Evolutionary conservation across 1,140 invertebrate genomes (phyloP).

Genomic region (Steinernema khuongi): DNA sequence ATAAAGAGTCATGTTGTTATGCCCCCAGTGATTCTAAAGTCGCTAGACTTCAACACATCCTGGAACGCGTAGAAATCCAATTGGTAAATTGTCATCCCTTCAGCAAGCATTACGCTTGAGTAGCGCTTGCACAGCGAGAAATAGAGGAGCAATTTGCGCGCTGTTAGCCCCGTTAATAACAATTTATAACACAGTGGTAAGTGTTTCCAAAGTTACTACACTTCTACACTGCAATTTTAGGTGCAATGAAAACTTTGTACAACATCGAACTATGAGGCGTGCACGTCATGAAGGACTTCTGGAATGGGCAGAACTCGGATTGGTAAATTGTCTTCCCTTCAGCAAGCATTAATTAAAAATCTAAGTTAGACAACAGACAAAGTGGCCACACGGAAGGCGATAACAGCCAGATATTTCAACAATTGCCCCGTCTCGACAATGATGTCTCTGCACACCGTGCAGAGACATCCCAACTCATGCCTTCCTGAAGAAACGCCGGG

Average conservation of each 20-base stretch:
- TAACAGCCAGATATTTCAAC: conserved; percentile 96
- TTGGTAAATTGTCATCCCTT: no score
- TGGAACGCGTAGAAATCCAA: no score
- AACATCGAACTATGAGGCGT: conserved; percentile 90
- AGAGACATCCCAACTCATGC: conserved; percentile 91
- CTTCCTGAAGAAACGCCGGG: conserved; percentile 89
- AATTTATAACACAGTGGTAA: conserved; percentile 55
- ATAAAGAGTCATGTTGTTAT: no score
- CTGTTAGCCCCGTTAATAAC: no score
- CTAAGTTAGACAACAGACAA: conserved; percentile 68
- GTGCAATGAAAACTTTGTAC: conserved; percentile 99
- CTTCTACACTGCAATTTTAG: conserved; percentile 62
- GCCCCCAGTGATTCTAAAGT: no score
- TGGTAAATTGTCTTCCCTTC: conserved; percentile 62
- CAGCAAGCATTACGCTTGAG: no score
- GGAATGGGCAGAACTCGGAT: conserved; percentile 92
- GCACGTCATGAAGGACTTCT: conserved; percentile 89
- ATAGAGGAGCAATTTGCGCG: no score
- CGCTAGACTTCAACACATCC: no score
- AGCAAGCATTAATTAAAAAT: neutral
- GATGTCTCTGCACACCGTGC: conserved; percentile 80
- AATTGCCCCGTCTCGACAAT: conserved; percentile 88
- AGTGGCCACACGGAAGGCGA: conserved; percentile 80
- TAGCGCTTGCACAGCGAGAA: no score
- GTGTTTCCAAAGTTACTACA: neutral